phyloP scores from a whole-genome alignment of 2,113 vertebrate species.

The Bagarius yarrelli region DNA sequence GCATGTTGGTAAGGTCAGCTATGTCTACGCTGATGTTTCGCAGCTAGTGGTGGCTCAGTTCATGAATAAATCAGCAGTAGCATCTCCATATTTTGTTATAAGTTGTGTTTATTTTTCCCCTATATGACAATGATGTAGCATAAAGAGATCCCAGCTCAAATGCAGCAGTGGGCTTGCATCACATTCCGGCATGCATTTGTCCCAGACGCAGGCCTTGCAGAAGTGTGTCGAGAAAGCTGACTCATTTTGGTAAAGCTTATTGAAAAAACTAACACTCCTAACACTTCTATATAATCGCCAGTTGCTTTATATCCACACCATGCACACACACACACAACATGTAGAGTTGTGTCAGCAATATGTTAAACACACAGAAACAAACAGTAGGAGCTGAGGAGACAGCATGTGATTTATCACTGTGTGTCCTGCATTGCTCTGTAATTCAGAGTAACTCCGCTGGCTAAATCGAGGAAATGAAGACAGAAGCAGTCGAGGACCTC shows the following conservation, averaged over 20 bases:
- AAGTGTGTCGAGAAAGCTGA: not conserved
- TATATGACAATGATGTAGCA: slow-evolving; percentile 13
- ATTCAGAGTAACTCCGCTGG: slow-evolving; percentile 11
- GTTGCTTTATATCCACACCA: not conserved
- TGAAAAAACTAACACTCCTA: slow-evolving; percentile 4
- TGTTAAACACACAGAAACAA: not conserved
- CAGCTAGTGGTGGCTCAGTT: not conserved
- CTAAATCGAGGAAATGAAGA: slow-evolving; percentile 13
- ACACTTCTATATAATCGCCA: not conserved
- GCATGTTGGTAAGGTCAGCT: not conserved
- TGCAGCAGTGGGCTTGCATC: not conserved
- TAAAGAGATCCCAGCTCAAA: not conserved
- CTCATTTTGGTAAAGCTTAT: slow-evolving; percentile 31
- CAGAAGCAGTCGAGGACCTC: not conserved
- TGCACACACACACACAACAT: not conserved
- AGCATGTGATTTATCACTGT: not conserved
- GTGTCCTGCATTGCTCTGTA: not conserved
- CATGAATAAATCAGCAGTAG: slow-evolving; percentile 36
- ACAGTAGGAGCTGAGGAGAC: not conserved
- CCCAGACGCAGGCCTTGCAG: slow-evolving; percentile 4
- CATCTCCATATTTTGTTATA: slow-evolving; percentile 13
- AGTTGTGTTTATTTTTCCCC: too few relatives aligned
- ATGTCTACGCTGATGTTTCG: not conserved
- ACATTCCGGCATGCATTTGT: not conserved
- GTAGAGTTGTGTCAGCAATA: not conserved